Percentiles rank a stretch among this genome's conserved stretches.
Evolutionary conservation across 2,888 invertebrate species (phyloP).

Genomic region (Drosophila subsilvestris): DNA sequence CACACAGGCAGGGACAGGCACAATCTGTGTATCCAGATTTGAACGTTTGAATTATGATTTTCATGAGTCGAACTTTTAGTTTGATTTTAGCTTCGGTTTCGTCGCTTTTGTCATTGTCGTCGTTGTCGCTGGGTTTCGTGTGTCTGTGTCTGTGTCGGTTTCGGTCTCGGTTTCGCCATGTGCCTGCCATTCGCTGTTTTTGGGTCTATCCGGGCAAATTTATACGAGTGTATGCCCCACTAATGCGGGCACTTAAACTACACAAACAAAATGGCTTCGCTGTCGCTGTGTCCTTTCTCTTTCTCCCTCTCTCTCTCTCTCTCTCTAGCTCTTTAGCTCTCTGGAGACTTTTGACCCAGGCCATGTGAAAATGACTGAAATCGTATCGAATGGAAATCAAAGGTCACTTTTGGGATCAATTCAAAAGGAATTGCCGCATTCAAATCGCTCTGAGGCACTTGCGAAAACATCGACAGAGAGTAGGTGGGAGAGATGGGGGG

Average conservation of each 20-base stretch:
- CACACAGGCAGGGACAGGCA: conserved; percentile 34
- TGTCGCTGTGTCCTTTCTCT: background rate
- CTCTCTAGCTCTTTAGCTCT: conserved; percentile 31
- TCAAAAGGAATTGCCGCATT: conserved; percentile 79
- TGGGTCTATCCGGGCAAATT: conserved; percentile 66
- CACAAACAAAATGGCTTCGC: conserved; percentile 66
- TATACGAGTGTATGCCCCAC: conserved; percentile 62
- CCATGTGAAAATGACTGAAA: conserved; percentile 76
- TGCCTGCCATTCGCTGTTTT: conserved; percentile 35
- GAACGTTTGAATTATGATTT: conserved; percentile 76
- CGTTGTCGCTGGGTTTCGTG: conserved; percentile 24
- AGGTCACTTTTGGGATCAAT: conserved; percentile 79
- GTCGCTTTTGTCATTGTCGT: conserved; percentile 60
- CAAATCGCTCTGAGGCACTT: conserved; percentile 77
- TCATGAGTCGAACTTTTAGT: conserved; percentile 74
- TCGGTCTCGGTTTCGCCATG: conserved; percentile 19
- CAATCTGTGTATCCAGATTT: conserved; percentile 71
- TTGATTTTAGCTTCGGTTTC: conserved; percentile 73
- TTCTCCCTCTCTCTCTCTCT: conserved; percentile 14
- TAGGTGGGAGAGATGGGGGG: conserved; percentile 14
- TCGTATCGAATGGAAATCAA: conserved; percentile 74
- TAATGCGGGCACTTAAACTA: conserved; percentile 78
- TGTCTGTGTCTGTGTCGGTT: conserved; percentile 1
- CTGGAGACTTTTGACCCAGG: conserved; percentile 71
- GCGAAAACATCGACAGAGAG: conserved; percentile 39